Conservation (phyloP, 1,140 invertebrate species). For the Eulimnadia texana region DNA sequence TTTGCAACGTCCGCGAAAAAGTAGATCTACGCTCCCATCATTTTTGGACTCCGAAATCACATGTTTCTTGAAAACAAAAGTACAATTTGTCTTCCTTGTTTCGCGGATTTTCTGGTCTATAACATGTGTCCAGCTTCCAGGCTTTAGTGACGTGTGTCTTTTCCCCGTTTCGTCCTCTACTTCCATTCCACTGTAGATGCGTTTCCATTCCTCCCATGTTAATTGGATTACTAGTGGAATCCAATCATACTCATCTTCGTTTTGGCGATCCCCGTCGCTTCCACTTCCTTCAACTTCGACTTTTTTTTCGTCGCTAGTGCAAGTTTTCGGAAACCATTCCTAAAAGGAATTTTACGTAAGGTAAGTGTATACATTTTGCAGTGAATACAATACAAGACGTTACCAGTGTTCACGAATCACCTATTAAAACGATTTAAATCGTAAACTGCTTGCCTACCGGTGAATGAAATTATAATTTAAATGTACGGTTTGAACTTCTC, state of each 20-base stretch:
- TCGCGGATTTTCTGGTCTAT: not conserved
- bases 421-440: too few species aligned
- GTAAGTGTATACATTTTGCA: too few species aligned
- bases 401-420: too few species aligned
- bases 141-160: not conserved
- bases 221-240: not conserved
- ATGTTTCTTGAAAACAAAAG: not conserved
- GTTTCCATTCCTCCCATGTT: not conserved
- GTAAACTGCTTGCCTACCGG: too few species aligned
- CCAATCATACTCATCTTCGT: not conserved
- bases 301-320: not conserved
- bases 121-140: not conserved
- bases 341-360: too few species aligned
- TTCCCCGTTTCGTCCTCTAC: not conserved
- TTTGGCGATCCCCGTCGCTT: not conserved
- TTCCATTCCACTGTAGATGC: not conserved
- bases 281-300: not conserved
- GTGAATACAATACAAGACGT: too few species aligned
- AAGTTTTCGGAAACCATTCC: not conserved
- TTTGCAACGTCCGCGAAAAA: not conserved
- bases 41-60: not conserved
- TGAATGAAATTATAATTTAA: too few species aligned
- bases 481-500: too few species aligned
- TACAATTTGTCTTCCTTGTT: not conserved
- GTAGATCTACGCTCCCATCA: not conserved